Base-by-base conservation (phyloP, 2,113 vertebrate genomes). In the Clupea harengus region DNA sequence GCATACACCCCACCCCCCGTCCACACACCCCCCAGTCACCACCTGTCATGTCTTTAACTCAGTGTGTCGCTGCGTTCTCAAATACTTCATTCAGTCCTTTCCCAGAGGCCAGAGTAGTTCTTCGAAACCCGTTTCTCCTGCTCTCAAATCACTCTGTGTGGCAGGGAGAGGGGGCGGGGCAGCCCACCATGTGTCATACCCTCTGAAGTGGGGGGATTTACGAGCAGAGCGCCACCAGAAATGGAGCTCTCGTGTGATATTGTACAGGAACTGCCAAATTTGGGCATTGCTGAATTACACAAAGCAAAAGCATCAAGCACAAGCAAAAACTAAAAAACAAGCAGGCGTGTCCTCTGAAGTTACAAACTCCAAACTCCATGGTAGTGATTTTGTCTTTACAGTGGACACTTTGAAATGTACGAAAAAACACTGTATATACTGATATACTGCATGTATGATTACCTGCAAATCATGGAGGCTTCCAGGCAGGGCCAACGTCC, bases 11-110 rank as follows among this genome's bases (percentile, higher is more conserved):
- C 67, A 10, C 28, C 1, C 67, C 67, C 11, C 60, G 28, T 6
- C 11, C 25, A 0, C 28, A 45, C 10, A 15, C 15, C 20, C 13
- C 82, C 4, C 47, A 57, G 10, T 18, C 39, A 54, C 82, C 86
- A 81, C 86, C 86, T 83, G 82, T 86, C 39, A 50, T 50, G 50
- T 81, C 75, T 57, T 44, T 85, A 81, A 54, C 72, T 18, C 75
- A 57, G 75, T 32, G 25, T 83, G 82, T 67, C 39, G 20, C 39
- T n/a, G 1, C 39, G 39, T 25, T 45, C 52, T 64, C 47, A 80
- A 60, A 15, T 39, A 80, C 44, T 57, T 22, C 82, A 83, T 83
- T 83, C 82, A 83, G 44, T 80, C 67, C 17, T 86, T 39, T 83
- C 82, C 72, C 15, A 54, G 72, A 86, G 78, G 25, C 46, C n/a